Percentiles rank a stretch among this genome's conserved stretches.
Evolutionary conservation across 2,888 invertebrate genomes (phyloP).

Genomic region (Lymantria dispar): DNA sequence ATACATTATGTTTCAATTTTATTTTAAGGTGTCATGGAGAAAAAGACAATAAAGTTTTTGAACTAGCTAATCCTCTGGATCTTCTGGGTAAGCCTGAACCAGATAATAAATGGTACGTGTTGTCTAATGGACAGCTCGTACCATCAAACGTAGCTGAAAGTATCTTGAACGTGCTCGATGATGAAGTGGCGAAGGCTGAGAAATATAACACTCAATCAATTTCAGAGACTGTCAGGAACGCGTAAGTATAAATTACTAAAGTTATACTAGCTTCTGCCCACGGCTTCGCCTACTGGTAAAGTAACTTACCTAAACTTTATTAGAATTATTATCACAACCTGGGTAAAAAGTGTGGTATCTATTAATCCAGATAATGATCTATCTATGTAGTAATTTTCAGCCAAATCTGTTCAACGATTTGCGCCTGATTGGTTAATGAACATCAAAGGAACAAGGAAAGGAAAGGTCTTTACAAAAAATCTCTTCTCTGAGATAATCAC

Average conservation of each 20-base stretch:
- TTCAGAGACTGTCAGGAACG: slow-evolving; percentile 50
- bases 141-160: slow-evolving; percentile 38
- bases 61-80: slow-evolving; percentile 74
- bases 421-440: too few species aligned
- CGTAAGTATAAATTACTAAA: slow-evolving; percentile 29
- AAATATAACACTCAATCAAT: slow-evolving; percentile 56
- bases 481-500: too few species aligned
- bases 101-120: slow-evolving; percentile 49
- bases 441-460: too few species aligned
- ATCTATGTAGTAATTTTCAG: too few species aligned
- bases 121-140: slow-evolving; percentile 59
- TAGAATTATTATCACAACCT: too few species aligned
- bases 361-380: too few species aligned
- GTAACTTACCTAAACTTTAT: too few species aligned
- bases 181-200: slow-evolving; percentile 49
- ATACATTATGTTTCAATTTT: neutral
- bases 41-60: slow-evolving; percentile 82
- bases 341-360: too few species aligned
- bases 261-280: too few species aligned
- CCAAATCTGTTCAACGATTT: too few species aligned
- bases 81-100: slow-evolving; percentile 58
- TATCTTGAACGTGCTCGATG: slow-evolving; percentile 44
- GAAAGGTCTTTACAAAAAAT: too few species aligned
- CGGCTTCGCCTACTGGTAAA: too few species aligned
- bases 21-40: slow-evolving; percentile 85